phyloP scores from a whole-genome alignment of 2,113 vertebrate species.

The Grammomys surdaster region DNA sequence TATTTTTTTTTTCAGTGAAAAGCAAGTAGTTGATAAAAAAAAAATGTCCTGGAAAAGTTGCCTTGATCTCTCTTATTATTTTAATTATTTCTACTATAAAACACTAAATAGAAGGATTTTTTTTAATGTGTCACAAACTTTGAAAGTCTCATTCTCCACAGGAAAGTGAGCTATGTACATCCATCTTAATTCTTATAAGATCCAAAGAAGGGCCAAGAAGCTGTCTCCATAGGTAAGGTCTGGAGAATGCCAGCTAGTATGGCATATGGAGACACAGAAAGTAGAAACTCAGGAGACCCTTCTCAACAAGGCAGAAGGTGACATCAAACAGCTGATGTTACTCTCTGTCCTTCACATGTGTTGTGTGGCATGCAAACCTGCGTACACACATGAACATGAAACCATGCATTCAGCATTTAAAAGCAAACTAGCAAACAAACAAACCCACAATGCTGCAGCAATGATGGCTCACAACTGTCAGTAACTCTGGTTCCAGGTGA shows the following conservation, averaged over 20 bases:
- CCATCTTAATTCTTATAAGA: not conserved
- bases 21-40: not conserved
- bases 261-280: not conserved
- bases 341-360: not conserved
- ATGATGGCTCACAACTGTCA: no score
- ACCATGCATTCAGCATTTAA: not conserved
- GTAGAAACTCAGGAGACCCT: not conserved
- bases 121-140: not conserved
- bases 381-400: not conserved
- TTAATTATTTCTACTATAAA: not conserved
- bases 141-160: not conserved
- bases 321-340: not conserved
- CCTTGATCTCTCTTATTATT: not conserved
- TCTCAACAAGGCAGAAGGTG: no score
- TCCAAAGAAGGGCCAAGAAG: not conserved
- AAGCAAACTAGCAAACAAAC: no score
- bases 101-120: not conserved
- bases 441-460: no score
- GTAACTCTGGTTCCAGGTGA: no score
- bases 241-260: not conserved
- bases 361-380: not conserved
- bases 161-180: not conserved
- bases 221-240: not conserved
- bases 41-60: slow-evolving; percentile 48
- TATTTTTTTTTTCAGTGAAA: slow-evolving; percentile 56